A percentile compares a stretch with the other conserved stretches of the same genome.
Evolutionary conservation across 2,113 vertebrate genomes (phyloP).

Genomic region (Ictalurus furcatus): DNA sequence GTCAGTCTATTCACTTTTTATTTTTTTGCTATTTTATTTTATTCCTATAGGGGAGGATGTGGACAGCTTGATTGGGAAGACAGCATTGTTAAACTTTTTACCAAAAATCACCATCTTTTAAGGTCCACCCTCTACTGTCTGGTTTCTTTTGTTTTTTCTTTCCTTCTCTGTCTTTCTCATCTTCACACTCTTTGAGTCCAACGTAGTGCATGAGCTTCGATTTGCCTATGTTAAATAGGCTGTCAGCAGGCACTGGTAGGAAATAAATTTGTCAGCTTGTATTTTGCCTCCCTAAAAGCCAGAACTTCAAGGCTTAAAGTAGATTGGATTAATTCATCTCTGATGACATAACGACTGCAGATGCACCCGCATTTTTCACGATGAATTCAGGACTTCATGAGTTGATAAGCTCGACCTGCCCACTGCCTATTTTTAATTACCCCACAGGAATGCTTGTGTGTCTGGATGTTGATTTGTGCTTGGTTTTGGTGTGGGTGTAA

Average conservation of each 20-base stretch:
- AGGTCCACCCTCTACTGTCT: not conserved
- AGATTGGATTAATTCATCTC: constrained; percentile 84
- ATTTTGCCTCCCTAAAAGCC: constrained; percentile 65
- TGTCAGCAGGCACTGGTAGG: constrained; percentile 81
- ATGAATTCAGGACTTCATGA: constrained; percentile 84
- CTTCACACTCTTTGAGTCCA: constrained; percentile 69
- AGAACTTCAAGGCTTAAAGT: constrained; percentile 79
- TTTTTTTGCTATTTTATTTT: constrained; percentile 39
- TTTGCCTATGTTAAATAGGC: constrained; percentile 90
- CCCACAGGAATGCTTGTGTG: constrained; percentile 83
- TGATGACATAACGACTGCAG: constrained; percentile 83
- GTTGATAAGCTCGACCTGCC: constrained; percentile 77
- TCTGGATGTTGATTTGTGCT: constrained; percentile 75
- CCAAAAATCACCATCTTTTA: constrained; percentile 77
- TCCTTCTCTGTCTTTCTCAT: constrained; percentile 45
- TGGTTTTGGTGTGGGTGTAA: not conserved
- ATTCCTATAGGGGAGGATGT: constrained; percentile 62
- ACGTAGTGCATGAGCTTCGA: constrained; percentile 79
- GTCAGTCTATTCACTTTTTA: constrained; percentile 14
- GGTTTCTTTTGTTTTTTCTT: not conserved
- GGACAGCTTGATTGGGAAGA: constrained; percentile 69
- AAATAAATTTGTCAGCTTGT: constrained; percentile 78
- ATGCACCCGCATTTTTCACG: constrained; percentile 86
- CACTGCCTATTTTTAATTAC: constrained; percentile 87
- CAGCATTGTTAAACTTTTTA: constrained; percentile 74